A percentile compares a stretch with the other conserved stretches of the same genome.
These are phyloP conservation scores for Neotoma lepida DNA, from an alignment of 2,113 vertebrate genomes.

Conservation along the genomic window DNA sequence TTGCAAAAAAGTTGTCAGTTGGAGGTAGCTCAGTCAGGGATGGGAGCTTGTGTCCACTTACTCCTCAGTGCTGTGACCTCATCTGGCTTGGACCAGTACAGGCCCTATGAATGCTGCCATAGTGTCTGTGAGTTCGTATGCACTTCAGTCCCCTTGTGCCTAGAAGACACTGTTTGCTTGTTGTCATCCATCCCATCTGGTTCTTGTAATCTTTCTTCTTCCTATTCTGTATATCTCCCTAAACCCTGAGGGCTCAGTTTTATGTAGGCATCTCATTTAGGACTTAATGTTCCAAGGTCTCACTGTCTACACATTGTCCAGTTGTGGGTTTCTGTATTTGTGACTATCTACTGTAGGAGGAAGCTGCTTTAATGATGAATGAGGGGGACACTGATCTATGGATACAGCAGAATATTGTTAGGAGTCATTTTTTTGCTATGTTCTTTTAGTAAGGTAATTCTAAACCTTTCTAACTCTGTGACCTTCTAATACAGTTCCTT, in stretches of 20 bases:
- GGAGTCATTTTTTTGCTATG: too few relatives aligned
- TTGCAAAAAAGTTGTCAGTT: not conserved
- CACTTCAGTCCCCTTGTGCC: not conserved
- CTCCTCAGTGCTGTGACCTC: not conserved
- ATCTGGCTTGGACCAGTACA: not conserved
- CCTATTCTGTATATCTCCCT: not conserved
- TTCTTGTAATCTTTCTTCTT: not conserved
- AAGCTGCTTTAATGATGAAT: not conserved
- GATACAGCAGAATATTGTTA: too few relatives aligned
- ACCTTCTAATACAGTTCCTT: too few relatives aligned
- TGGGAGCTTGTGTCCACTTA: not conserved
- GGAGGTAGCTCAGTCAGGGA: not conserved
- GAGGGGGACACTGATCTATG: not conserved
- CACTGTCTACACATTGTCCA: not conserved
- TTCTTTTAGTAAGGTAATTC: too few relatives aligned
- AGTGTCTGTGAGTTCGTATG: not conserved
- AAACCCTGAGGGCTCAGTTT: not conserved
- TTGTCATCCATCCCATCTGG: not conserved
- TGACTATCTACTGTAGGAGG: not conserved
- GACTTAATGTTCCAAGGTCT: not conserved
- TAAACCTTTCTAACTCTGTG: too few relatives aligned
- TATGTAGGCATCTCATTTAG: not conserved
- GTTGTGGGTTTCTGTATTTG: not conserved
- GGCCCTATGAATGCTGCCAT: not conserved
- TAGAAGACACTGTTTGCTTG: not conserved